These are phyloP conservation scores for Panzeria rudis DNA, from an alignment of 2,888 invertebrate species.

Conservation along the genomic window DNA sequence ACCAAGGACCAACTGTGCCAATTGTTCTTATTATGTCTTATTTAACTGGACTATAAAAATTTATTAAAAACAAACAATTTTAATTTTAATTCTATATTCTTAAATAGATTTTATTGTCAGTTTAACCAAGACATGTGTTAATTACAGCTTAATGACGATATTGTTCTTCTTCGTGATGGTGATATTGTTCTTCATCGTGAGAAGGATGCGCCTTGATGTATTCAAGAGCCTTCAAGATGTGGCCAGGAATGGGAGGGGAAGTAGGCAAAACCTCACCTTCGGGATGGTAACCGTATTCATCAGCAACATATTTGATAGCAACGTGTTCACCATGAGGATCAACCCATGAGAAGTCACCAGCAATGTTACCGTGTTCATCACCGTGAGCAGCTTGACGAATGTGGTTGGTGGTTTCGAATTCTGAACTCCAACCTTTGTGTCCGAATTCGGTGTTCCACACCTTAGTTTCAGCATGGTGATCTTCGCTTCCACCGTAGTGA, in stretches of 20 bases:
- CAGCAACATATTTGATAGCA: conserved; percentile 77
- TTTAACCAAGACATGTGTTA: not conserved
- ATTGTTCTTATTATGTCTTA: no score
- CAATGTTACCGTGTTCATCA: conserved; percentile 77
- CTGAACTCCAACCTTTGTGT: conserved; percentile 76
- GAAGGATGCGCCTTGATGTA: conserved; percentile 84
- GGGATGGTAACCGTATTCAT: conserved; percentile 79
- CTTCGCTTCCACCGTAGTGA: no score
- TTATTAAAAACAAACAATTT: no score
- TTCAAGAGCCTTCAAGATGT: conserved; percentile 80
- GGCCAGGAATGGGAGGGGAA: conserved; percentile 75
- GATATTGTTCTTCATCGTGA: conserved; percentile 29
- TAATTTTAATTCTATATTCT: no score
- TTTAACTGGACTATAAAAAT: no score
- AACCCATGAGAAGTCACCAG: conserved; percentile 77
- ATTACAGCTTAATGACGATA: not conserved
- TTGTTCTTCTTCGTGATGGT: conserved; percentile 12
- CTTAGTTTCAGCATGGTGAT: conserved; percentile 73
- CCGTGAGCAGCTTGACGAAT: conserved; percentile 75
- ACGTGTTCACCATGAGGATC: conserved; percentile 79
- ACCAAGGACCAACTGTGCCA: no score
- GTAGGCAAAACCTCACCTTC: conserved; percentile 73
- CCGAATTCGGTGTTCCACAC: conserved; percentile 73
- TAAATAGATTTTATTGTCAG: not conserved
- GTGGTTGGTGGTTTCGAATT: conserved; percentile 77